Evolutionary conservation across 2,888 invertebrate species (phyloP).

Genomic region (Clostera curtula): DNA sequence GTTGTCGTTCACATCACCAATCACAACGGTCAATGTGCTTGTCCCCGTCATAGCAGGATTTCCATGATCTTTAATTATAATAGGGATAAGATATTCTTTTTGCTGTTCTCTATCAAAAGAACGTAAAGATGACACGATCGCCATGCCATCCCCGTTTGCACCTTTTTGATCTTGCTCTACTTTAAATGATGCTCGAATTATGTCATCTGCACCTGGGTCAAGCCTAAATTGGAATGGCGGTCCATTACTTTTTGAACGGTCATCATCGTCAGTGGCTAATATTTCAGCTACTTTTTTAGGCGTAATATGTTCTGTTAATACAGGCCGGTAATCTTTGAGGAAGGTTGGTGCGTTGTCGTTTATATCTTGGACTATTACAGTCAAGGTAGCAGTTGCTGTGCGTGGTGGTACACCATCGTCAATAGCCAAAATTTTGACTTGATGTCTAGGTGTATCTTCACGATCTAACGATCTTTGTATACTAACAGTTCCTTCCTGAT

Average conservation of each 20-base stretch:
- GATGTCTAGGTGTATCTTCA: slow-evolving; percentile 96
- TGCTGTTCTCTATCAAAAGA: slow-evolving; percentile 97
- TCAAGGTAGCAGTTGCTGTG: slow-evolving; percentile 94
- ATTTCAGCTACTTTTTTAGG: slow-evolving; percentile 95
- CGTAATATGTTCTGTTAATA: slow-evolving; percentile 93
- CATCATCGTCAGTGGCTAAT: slow-evolving; percentile 94
- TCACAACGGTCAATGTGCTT: slow-evolving; percentile 95
- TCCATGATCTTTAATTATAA: slow-evolving; percentile 97
- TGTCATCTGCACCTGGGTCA: slow-evolving; percentile 95
- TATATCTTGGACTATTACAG: slow-evolving; percentile 95
- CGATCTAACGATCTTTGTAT: slow-evolving; percentile 94
- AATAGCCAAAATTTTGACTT: slow-evolving; percentile 96
- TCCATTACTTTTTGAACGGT: slow-evolving; percentile 94
- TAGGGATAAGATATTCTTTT: slow-evolving; percentile 97
- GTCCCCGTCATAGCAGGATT: slow-evolving; percentile 98
- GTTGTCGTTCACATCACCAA: slow-evolving; percentile 98
- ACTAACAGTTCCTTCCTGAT: slow-evolving; percentile 95
- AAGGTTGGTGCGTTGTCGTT: slow-evolving; percentile 97
- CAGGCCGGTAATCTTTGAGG: slow-evolving; percentile 93
- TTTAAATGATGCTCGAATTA: slow-evolving; percentile 94
- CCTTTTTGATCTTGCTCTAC: slow-evolving; percentile 98
- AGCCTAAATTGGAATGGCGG: slow-evolving; percentile 97
- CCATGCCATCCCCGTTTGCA: slow-evolving; percentile 98
- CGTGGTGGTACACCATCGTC: slow-evolving; percentile 95
- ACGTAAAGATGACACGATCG: slow-evolving; percentile 93